Evolutionary conservation across 2,888 invertebrate genomes (phyloP).

Genomic region (Lithophane ornitopus): DNA sequence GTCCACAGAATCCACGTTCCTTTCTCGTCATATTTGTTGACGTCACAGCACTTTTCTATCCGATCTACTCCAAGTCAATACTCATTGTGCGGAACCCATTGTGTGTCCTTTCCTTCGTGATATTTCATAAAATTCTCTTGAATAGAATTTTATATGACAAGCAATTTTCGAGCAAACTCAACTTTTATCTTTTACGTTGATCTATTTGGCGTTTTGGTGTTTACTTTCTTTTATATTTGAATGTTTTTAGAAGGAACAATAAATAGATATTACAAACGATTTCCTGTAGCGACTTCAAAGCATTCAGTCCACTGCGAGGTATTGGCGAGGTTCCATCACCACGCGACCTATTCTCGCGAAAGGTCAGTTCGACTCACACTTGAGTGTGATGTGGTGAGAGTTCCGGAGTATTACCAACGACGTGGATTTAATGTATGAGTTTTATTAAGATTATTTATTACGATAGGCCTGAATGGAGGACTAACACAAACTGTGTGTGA

Average conservation of each 20-base stretch:
- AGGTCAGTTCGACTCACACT: conserved; percentile 65
- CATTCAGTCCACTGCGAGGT: conserved; percentile 48
- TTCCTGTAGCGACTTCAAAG: conserved; percentile 73
- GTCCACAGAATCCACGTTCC: conserved; percentile 33
- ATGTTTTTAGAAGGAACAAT: conserved; percentile 60
- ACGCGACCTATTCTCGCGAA: conserved; percentile 68
- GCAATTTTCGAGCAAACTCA: conserved; percentile 18
- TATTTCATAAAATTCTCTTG: conserved; percentile 28
- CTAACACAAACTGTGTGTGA: not conserved
- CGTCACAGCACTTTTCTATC: conserved; percentile 51
- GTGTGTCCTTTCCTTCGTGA: conserved; percentile 38
- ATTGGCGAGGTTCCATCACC: conserved; percentile 71
- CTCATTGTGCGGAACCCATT: conserved; percentile 47
- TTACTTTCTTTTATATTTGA: conserved; percentile 38
- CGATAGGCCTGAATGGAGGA: conserved; percentile 9
- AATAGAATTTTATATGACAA: conserved; percentile 39
- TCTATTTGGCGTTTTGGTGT: conserved; percentile 22
- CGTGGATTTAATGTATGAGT: conserved; percentile 3
- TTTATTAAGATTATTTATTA: conserved; percentile 21
- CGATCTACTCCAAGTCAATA: conserved; percentile 50
- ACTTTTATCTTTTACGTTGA: conserved; percentile 6
- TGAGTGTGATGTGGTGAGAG: conserved; percentile 17
- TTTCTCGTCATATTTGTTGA: conserved; percentile 40
- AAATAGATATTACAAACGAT: conserved; percentile 66
- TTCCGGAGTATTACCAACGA: conserved; percentile 33